Conservation (phyloP, 2,888 invertebrate genomes). For the Drosophila basisetae region DNA sequence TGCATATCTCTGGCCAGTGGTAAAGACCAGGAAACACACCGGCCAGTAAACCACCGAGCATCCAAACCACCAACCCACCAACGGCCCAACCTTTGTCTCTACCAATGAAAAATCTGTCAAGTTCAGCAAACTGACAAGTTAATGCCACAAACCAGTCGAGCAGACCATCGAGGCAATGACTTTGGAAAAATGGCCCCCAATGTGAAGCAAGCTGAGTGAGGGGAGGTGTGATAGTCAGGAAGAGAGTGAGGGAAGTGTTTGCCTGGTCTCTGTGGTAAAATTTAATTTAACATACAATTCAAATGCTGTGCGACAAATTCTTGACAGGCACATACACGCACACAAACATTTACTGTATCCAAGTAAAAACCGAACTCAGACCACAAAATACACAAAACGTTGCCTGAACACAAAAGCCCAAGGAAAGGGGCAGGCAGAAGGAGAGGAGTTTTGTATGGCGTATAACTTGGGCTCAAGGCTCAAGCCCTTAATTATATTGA, state of each 20-base stretch:
- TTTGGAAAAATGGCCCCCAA: slow-evolving; percentile 37
- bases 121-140: slow-evolving; percentile 77
- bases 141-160: slow-evolving; percentile 61
- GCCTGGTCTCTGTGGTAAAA: slow-evolving; percentile 77
- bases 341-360: slow-evolving; percentile 30
- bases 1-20: slow-evolving; percentile 37
- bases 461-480: slow-evolving; percentile 66
- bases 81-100: slow-evolving; percentile 25
- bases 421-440: slow-evolving; percentile 8
- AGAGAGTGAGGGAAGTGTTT: slow-evolving; percentile 8
- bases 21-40: slow-evolving; percentile 26
- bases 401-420: slow-evolving; percentile 65
- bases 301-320: slow-evolving; percentile 67
- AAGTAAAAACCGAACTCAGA: slow-evolving; percentile 53
- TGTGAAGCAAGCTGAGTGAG: not conserved
- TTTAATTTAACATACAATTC: slow-evolving; percentile 81
- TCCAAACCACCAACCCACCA: slow-evolving; percentile 11
- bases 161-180: slow-evolving; percentile 43
- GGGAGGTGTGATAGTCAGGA: not conserved
- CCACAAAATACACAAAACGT: slow-evolving; percentile 74
- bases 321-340: slow-evolving; percentile 20
- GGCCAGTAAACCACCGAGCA: slow-evolving; percentile 28
- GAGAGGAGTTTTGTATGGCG: slow-evolving; percentile 20
- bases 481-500: slow-evolving; percentile 84
- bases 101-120: slow-evolving; percentile 75